Evolutionary conservation across 2,113 vertebrate genomes (phyloP), one percentile per base, ranked within the genome.

Genomic region (Mobula birostris): DNA sequence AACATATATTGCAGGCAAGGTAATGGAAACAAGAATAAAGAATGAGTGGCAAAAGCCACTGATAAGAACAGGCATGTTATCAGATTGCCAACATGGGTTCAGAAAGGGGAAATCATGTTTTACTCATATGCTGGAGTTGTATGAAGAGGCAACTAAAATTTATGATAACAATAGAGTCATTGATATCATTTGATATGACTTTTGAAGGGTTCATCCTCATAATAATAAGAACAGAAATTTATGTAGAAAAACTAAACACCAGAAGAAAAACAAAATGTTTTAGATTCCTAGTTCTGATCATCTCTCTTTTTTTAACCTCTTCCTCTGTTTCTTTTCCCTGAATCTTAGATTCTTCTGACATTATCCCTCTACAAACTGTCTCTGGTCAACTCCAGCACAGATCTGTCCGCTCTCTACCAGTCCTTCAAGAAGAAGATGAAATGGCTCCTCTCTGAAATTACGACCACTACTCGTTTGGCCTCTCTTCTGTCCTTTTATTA

Each of bases 371-470:
- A 1, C 97, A 96, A 94, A 96, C 97, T 80, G 97, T 98, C 91
- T 98, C 97, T 95, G 98, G 97, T 94, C 97, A 97, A 79, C 95
- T 97, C 78, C 97, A 97, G 94, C 94, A 96, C 95, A 95, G 96
- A 61, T 95, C 96, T 94, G 94, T 95, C 95, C 96, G 94, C 95
- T 96, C 96, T 66, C 96, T 96, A 94, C 97, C 97, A 94, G 95
- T 96, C 56, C 95, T 96, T 93, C 97, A 96, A 80, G 96, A 97
- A 96, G 97, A 97, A 95, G 98, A 98, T 14, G 97, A 98, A 95
- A 95, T 95, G 36, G 9, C 95, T 95, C 85, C 95, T 94, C 95
- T 95, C 94, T 96, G 96, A 96, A 95, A 96, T 97, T 94, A 96
- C 96, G 95, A 61, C 95, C 96, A 94, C 94, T 74, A 94, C 82